A percentile compares a stretch with the other conserved stretches of the same genome.
phyloP scores from a whole-genome alignment of 2,888 invertebrate species.

The Suillia variegata region DNA sequence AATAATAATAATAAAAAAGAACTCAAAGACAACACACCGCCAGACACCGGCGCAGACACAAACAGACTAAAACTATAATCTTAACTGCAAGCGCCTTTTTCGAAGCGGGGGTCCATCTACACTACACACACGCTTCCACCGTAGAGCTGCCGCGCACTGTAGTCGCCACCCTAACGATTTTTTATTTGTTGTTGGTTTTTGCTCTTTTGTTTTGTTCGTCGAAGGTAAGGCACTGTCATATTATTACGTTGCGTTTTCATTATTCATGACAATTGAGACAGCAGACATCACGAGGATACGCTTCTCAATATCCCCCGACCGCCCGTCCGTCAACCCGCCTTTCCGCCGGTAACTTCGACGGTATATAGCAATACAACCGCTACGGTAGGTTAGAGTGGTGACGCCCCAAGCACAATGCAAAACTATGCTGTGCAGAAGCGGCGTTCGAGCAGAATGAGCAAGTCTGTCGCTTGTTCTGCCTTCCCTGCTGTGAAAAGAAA shows the following conservation, averaged over 20 bases:
- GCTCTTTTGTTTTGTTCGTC: background rate
- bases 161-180: background rate
- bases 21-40: background rate
- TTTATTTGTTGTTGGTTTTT: conserved; percentile 5
- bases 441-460: conserved; percentile 22
- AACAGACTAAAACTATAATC: background rate
- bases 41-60: background rate
- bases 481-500: no score
- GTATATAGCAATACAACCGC: background rate
- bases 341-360: background rate
- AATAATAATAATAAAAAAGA: background rate
- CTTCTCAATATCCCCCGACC: no score
- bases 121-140: background rate
- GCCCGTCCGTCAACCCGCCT: conserved; percentile 10
- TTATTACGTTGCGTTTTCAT: conserved; percentile 46
- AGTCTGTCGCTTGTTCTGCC: no score
- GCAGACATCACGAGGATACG: background rate
- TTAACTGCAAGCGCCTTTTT: background rate
- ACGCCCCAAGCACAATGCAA: conserved; percentile 33
- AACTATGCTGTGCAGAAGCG: no score
- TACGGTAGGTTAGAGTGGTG: background rate
- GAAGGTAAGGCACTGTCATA: background rate
- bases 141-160: background rate
- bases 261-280: conserved; percentile 42
- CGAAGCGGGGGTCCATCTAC: background rate